Evolutionary conservation across 2,113 vertebrate species (phyloP).

Genomic region (Misgurnus anguillicaudatus): DNA sequence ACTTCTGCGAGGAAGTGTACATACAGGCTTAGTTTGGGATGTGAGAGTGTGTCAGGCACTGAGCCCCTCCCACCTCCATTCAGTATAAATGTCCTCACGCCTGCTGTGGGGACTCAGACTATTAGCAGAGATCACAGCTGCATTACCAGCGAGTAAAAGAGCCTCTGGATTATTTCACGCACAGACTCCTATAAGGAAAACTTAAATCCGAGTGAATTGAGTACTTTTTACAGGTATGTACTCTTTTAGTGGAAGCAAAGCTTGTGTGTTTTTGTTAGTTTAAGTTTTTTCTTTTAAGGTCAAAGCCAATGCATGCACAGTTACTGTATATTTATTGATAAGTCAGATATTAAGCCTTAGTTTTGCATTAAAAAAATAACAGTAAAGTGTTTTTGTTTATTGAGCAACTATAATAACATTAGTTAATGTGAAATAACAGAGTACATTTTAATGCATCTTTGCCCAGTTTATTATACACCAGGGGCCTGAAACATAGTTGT

Average conservation of each 20-base stretch:
- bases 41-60: constrained; percentile 60
- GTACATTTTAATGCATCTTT: constrained; percentile 50
- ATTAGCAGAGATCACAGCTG: constrained; percentile 80
- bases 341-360: constrained; percentile 51
- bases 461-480: constrained; percentile 64
- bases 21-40: constrained; percentile 44
- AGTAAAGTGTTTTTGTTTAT: constrained; percentile 33
- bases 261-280: constrained; percentile 50
- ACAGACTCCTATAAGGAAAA: constrained; percentile 58
- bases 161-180: constrained; percentile 70
- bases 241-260: constrained; percentile 8
- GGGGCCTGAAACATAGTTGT: constrained; percentile 66
- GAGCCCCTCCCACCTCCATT: constrained; percentile 74
- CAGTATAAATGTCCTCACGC: constrained; percentile 76
- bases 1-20: constrained; percentile 33
- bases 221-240: constrained; percentile 74
- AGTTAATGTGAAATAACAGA: too few relatives aligned
- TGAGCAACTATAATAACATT: constrained; percentile 17
- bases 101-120: constrained; percentile 72
- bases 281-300: constrained; percentile 66
- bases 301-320: constrained; percentile 66
- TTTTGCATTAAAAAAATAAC: constrained; percentile 42
- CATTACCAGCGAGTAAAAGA: constrained; percentile 66
- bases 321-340: constrained; percentile 70
- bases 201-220: constrained; percentile 65